Evolutionary conservation across 2,888 invertebrate species (phyloP), one percentile per base, ranked within the genome.

Genomic region (Thera obeliscata): DNA sequence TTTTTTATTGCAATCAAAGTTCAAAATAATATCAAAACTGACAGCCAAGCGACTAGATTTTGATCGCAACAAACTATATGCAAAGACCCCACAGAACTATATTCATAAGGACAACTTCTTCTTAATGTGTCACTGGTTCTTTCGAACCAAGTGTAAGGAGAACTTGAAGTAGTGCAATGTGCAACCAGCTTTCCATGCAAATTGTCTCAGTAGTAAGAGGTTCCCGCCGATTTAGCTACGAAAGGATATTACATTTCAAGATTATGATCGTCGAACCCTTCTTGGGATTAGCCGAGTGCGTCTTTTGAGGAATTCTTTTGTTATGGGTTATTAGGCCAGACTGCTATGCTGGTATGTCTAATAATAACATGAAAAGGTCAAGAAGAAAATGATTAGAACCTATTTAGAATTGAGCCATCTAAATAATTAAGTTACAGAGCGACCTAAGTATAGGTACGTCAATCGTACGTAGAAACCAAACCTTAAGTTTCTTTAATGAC

Each of bases 241-340:
- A 84, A 82, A 86, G 88, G 89, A 90, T 89, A 90, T 90, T 89
- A 85, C 88, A 80, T 86, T 84, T 72, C 75, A 73, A 82, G 89
- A 90, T 89, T 85, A 78, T 74, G 77, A 89, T 90, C 68, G 61
- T 69, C 71, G 78, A 82, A 76, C 80, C 79, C 80, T 78, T 79
- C 72, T 73, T 74, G 75, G 71, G 71, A 73, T 78, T 78, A 69
- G 64, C 65, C 35, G 65, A 61, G 49, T 54, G 61, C 54, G 56
- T 60, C 49, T 57, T 62, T 58, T 48, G 61, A 67, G 64, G 64
- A 67, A 60, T 5, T 56, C 60, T 36, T 62, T 64, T 67, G 63
- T 64, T 52, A 64, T 61, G 57, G 61, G 58, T 49, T 64, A 63
- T 54, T 58, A 46, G 61, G 61, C 36, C 41, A 60, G 60, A 3